phyloP scores from a whole-genome alignment of 2,888 invertebrate genomes.

The Meta bourneti region DNA sequence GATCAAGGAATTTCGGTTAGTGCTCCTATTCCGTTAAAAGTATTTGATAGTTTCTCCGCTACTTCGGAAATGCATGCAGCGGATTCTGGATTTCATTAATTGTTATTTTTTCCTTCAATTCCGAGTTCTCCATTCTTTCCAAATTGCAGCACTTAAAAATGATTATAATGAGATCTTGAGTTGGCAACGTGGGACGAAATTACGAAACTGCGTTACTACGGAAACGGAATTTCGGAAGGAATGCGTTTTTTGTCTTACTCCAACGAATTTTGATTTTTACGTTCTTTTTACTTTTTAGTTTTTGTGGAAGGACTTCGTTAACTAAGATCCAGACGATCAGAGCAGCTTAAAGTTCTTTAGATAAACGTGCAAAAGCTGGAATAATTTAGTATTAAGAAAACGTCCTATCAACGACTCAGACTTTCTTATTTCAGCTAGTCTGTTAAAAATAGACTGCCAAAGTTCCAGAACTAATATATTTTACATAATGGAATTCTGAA shows the following conservation, averaged over 20 bases:
- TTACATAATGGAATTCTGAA: too few relatives aligned
- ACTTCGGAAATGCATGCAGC: not conserved
- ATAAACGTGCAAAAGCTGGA: too few relatives aligned
- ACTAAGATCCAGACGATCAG: not conserved
- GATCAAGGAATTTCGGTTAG: slow-evolving; percentile 25
- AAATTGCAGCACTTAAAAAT: slow-evolving; percentile 54
- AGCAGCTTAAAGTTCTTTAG: not conserved
- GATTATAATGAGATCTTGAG: slow-evolving; percentile 62
- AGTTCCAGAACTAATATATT: too few relatives aligned
- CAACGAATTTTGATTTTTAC: not conserved
- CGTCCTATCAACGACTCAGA: too few relatives aligned
- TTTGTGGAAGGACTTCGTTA: not conserved
- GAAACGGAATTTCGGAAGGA: slow-evolving; percentile 38
- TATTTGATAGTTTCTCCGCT: slow-evolving; percentile 13
- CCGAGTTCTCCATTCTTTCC: slow-evolving; percentile 22
- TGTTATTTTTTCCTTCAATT: slow-evolving; percentile 31
- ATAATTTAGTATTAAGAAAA: too few relatives aligned
- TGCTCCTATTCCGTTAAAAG: slow-evolving; percentile 10
- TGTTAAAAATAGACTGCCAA: too few relatives aligned
- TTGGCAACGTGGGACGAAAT: slow-evolving; percentile 23
- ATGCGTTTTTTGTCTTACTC: slow-evolving; percentile 10
- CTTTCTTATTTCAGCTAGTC: too few relatives aligned
- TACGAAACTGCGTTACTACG: slow-evolving; percentile 22
- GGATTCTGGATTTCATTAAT: slow-evolving; percentile 30
- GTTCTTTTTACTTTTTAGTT: not conserved